Base-by-base conservation (phyloP, 2,797 vertebrate species). In the Smutsia gigantea region DNA sequence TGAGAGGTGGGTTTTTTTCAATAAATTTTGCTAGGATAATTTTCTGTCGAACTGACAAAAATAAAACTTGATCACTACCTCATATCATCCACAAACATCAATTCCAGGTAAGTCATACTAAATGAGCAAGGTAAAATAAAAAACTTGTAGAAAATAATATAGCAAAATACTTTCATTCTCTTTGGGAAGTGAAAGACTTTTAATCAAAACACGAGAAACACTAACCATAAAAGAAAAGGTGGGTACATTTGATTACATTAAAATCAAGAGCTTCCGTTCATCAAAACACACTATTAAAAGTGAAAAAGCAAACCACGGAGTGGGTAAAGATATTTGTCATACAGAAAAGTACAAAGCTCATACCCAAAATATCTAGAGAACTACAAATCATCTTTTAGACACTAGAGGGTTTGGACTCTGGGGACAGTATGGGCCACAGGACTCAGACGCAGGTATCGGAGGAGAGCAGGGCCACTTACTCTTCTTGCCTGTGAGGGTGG, bases 41-140 rank as follows among this genome's bases (percentile, higher is more conserved):
- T 92, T 12, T 64, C 68, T 94, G 23, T 68, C 19, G 14, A 71
- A 39, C 84, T 34, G 78, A 17, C 63, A 87, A 51, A 87, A 94
- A 66, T 39, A 94, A 88, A 88, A 94, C 55, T 83, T 88, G 63
- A 72, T 66, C 49, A 49, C 78, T 87, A 21, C 39, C 84, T 84
- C 18, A 51, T 66, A 92, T 42, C n/a, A 88, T 51, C 78, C n/a
- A 57, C 39, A 89, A 92, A 69, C 75, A 87, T 78, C 46, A 78
- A 7, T 77, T 92, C 42, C 55, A 75, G 55, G 63, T 49, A 94
- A 84, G 85, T 72, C 42, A 25, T 61, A 87, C 19, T 71, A 77
- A 57, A 92, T 69, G n/a, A 71, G 15, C 63, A 63, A 87, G 53
- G 42, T 49, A 64, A 94, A 96, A 91, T 55, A 49, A 31, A 91